phyloP scores from a whole-genome alignment of 2,888 invertebrate species.

The Lordiphosa andalusiaca region DNA sequence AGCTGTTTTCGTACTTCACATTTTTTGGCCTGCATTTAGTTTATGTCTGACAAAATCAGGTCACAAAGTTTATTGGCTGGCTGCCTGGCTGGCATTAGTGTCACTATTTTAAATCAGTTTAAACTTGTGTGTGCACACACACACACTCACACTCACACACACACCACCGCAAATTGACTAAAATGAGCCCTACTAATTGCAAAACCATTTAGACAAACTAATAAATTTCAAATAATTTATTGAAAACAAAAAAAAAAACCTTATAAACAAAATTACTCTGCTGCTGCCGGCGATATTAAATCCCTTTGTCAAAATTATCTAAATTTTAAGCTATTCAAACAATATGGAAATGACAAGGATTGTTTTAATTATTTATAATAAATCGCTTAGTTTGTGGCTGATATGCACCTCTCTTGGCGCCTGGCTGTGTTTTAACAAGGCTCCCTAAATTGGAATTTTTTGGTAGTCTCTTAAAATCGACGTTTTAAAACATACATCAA shows the following conservation, averaged over 20 bases:
- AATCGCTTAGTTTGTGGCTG: constrained; percentile 48
- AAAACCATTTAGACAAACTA: constrained; percentile 24
- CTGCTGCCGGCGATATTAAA: too few species aligned
- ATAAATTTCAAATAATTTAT: constrained; percentile 42
- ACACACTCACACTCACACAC: not conserved
- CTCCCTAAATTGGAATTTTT: too few species aligned
- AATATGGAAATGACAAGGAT: too few species aligned
- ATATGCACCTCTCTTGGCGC: constrained; percentile 28
- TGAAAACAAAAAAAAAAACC: constrained; percentile 28
- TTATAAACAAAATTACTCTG: constrained; percentile 33
- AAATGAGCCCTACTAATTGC: constrained; percentile 25
- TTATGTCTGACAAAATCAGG: constrained; percentile 65
- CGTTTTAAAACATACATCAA: too few species aligned
- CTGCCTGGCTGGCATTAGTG: constrained; percentile 50
- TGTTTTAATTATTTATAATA: constrained; percentile 33
- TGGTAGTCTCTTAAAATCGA: too few species aligned
- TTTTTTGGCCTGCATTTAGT: constrained; percentile 26
- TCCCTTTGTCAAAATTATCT: constrained; percentile 6
- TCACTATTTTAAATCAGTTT: constrained; percentile 15
- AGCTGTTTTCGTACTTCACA: constrained; percentile 16
- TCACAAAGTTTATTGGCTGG: constrained; percentile 73
- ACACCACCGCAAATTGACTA: constrained; percentile 3
- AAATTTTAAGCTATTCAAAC: constrained; percentile 42
- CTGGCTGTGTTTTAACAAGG: not conserved
- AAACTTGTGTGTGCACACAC: too few species aligned